Base-by-base conservation (phyloP, 2,888 invertebrate genomes). In the Troilus luridus region DNA sequence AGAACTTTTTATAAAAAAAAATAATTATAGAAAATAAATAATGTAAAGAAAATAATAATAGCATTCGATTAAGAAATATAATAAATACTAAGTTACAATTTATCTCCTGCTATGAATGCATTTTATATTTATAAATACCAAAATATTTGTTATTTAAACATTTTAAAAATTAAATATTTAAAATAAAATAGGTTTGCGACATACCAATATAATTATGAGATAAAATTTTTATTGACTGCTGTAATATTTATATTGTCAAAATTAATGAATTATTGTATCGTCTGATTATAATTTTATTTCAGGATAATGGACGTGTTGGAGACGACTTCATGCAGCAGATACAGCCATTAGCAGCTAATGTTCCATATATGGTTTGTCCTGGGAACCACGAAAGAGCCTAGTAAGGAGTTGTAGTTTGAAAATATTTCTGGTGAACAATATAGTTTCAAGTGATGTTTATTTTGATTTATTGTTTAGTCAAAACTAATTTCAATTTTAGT, bases 261-360 rank as follows among this genome's bases (percentile, higher is more conserved):
- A 58, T 6, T 54, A 58, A 1, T 24, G 24, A 27, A n/a, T 1
- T 27, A 11, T 19, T 60, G 7, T 60, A 88, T 21, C 5, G 3
- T 24, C 60, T 24, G 8, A 85, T 14, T 88, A 19, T 88, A 89
- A 89, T 54, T 67, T 14, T 54, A 27, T 93, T 93, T 88, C 92
- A 96, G 93, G 95, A 97, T 92, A 95, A 98, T 93, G 98, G 97
- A 0, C 94, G 94, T 91, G 96, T 98, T 56, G 99, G 99, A 0
- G 98, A 99, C 95, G 96, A 97, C 94, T 99, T 98, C 94, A 98
- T 99, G 98, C 95, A 96, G 9, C 97, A 98, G 95, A 96, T 99
- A 92, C 96, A 99, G 94, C 96, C 97, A 0, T 95, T 99, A 72
- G 98, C 99, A 54, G 97, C 97, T 56, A 96, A 97, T 94, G 95